Evolutionary conservation across 2,113 vertebrate genomes (phyloP).

Genomic region (Excalfactoria chinensis): DNA sequence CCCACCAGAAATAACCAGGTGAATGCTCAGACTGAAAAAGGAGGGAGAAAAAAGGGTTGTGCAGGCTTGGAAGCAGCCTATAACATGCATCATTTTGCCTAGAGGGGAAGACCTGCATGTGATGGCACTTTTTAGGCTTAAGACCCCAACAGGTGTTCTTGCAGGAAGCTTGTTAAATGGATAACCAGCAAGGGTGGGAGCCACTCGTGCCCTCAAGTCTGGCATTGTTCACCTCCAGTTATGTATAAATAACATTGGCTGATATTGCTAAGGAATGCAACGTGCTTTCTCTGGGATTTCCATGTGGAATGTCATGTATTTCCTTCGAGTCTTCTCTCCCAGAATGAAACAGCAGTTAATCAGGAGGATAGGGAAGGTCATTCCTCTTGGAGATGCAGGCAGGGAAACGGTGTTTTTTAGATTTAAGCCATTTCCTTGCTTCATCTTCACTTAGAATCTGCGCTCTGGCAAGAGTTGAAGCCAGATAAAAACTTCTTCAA

Average conservation of each 20-base stretch:
- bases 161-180: not conserved
- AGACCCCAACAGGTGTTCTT: fast-evolving
- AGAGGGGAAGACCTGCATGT: fast-evolving
- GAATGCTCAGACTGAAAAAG: not conserved
- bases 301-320: slow-evolving; percentile 61
- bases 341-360: slow-evolving; percentile 16
- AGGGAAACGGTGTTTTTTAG: not conserved
- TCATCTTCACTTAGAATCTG: not conserved
- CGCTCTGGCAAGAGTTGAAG: not conserved
- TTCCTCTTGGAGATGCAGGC: not conserved
- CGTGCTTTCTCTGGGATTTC: slow-evolving; percentile 48
- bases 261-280: slow-evolving; percentile 9
- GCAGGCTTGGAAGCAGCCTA: not conserved
- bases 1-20: not conserved
- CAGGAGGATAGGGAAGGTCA: not conserved
- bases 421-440: not conserved
- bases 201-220: not conserved
- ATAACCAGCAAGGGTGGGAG: not conserved
- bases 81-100: fast-evolving
- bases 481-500: not conserved
- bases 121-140: not conserved
- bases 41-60: not conserved
- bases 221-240: not conserved
- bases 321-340: slow-evolving; percentile 41
- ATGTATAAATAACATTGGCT: not conserved